Conservation (phyloP, 2,113 vertebrate genomes). For the Erythrocercus mccallii region DNA sequence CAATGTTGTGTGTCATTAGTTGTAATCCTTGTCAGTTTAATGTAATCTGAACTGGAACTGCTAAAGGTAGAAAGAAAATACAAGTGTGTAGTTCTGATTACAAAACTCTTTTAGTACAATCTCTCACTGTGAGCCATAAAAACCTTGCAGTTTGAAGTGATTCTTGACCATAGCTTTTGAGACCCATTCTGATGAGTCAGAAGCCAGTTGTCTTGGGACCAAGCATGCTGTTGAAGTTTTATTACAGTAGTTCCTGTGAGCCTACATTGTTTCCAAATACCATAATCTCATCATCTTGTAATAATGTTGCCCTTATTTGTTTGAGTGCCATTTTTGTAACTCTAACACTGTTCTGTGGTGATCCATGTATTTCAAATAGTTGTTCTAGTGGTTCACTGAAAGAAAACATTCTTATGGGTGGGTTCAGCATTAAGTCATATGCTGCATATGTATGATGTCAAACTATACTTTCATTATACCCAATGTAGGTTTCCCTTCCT, state of each 20-base stretch:
- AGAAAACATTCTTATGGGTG: not conserved
- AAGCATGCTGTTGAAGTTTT: not conserved
- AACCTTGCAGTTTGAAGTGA: not conserved
- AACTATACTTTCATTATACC: not conserved
- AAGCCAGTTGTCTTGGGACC: not conserved
- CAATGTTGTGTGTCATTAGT: not conserved
- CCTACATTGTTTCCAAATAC: not conserved
- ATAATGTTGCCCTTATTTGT: not conserved
- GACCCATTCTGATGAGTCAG: not conserved
- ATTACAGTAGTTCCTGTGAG: not conserved
- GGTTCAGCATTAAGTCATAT: not conserved
- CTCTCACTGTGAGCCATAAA: not conserved
- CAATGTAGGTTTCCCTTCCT: not conserved
- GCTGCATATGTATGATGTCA: not conserved
- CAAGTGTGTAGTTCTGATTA: not conserved
- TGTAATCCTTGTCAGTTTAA: not conserved
- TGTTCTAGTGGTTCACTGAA: not conserved
- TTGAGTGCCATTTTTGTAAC: not conserved
- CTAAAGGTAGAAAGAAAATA: not conserved
- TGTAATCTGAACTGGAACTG: not conserved
- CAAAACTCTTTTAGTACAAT: not conserved
- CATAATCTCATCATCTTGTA: not conserved
- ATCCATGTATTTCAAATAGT: not conserved
- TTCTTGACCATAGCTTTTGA: not conserved
- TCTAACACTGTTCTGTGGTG: not conserved